Percentiles rank a stretch among this genome's conserved stretches.
Conservation (phyloP, 2,888 invertebrate genomes). For the Athrips mouffetella region DNA sequence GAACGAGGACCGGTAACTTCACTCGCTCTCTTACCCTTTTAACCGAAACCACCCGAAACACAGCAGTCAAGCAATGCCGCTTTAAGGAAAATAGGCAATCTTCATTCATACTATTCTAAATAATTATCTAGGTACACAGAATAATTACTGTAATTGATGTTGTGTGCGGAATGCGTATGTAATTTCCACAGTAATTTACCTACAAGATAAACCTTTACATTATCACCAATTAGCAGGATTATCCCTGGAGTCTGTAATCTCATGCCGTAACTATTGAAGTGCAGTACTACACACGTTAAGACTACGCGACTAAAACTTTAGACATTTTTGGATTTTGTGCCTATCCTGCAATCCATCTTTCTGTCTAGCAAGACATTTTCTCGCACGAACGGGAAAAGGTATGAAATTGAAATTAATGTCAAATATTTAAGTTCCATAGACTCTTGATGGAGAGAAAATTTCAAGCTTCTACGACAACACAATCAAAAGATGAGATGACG, state of each 20-base stretch:
- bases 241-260: neutral
- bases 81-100: too few relatives aligned
- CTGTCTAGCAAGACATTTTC: neutral
- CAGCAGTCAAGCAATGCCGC: too few relatives aligned
- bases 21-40: too few relatives aligned
- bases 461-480: too few relatives aligned
- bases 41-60: too few relatives aligned
- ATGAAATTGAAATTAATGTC: neutral
- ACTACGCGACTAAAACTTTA: too few relatives aligned
- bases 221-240: slow-evolving; percentile 1
- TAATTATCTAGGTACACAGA: too few relatives aligned
- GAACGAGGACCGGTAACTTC: too few relatives aligned
- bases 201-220: slow-evolving; percentile 1
- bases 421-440: too few relatives aligned
- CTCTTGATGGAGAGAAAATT: too few relatives aligned
- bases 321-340: neutral
- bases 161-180: neutral
- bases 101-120: too few relatives aligned
- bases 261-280: neutral
- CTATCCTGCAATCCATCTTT: neutral
- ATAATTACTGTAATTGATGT: neutral
- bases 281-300: neutral
- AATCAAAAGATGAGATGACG: too few relatives aligned
- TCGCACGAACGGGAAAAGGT: neutral
- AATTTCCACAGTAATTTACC: slow-evolving; percentile 4